Conservation (phyloP, 2,888 invertebrate species). For the Ellobium chinense region DNA sequence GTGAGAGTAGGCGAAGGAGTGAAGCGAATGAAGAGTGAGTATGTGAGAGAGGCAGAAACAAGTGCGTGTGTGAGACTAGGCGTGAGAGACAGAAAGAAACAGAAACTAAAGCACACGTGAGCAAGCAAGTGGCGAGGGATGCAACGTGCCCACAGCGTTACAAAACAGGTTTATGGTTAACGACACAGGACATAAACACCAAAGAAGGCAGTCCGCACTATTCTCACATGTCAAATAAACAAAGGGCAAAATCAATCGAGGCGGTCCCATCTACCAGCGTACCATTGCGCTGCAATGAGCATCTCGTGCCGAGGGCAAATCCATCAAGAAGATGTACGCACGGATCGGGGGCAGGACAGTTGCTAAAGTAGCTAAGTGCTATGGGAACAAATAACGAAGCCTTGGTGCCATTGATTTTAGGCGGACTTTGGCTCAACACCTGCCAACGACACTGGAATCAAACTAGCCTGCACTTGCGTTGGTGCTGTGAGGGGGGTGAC, state of each 20-base stretch:
- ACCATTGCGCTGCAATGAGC: not conserved
- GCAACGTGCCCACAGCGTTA: too few relatives aligned
- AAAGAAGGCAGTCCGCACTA: too few relatives aligned
- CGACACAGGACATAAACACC: too few relatives aligned
- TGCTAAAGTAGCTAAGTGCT: constrained; percentile 11
- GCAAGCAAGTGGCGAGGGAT: too few relatives aligned
- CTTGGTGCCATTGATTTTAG: not conserved
- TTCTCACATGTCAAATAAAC: constrained; percentile 4
- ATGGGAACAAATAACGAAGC: constrained; percentile 21
- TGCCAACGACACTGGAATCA: not conserved
- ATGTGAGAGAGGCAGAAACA: too few relatives aligned
- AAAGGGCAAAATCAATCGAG: constrained; percentile 2
- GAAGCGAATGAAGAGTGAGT: too few relatives aligned
- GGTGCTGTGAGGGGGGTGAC: too few relatives aligned
- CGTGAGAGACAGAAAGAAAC: too few relatives aligned
- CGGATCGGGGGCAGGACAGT: not conserved
- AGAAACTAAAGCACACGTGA: too few relatives aligned
- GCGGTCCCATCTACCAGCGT: not conserved
- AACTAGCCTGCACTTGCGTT: not conserved
- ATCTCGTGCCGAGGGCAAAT: constrained; percentile 1
- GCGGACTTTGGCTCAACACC: not conserved
- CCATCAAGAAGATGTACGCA: not conserved
- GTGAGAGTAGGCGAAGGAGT: too few relatives aligned
- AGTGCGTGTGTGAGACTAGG: too few relatives aligned
- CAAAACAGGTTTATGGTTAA: too few relatives aligned